These are phyloP conservation scores for Nephrocerus scutellatus DNA, from an alignment of 2,888 invertebrate species.

Conservation along the genomic window DNA sequence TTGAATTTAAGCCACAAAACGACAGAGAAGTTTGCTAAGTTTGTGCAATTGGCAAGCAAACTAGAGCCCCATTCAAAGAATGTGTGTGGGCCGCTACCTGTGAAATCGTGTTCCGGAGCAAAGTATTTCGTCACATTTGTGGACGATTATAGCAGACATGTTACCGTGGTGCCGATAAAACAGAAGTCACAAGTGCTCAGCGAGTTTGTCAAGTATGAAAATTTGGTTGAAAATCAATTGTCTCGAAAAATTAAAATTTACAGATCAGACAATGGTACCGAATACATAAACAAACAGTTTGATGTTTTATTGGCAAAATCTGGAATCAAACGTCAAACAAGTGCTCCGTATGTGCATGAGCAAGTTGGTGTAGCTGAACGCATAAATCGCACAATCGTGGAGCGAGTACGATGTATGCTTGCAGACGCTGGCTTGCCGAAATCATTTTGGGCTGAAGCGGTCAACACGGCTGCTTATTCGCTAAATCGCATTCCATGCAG, in stretches of 20 bases:
- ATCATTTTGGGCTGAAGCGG: conserved; percentile 4
- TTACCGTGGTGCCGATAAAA: conserved; percentile 5
- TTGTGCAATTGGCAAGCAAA: conserved; percentile 27
- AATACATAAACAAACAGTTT: conserved; percentile 7
- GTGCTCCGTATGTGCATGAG: neutral
- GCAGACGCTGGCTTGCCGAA: neutral
- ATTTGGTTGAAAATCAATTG: conserved; percentile 1
- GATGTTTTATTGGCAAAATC: conserved; percentile 1
- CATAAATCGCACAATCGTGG: neutral
- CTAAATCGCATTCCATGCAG: too few species aligned
- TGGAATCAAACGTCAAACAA: neutral
- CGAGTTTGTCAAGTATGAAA: neutral
- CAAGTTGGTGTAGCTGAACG: neutral
- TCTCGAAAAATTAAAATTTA: neutral
- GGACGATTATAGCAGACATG: conserved; percentile 29
- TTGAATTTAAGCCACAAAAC: conserved; percentile 14
- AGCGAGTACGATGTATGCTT: neutral
- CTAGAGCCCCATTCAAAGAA: conserved; percentile 25
- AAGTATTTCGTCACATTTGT: conserved; percentile 38
- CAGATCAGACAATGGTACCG: neutral
- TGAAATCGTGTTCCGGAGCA: conserved; percentile 30
- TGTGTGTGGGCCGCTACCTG: conserved; percentile 37
- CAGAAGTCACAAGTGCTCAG: neutral
- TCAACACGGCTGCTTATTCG: too few species aligned
- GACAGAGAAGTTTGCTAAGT: conserved; percentile 20